A percentile compares a stretch with the other conserved stretches of the same genome.
phyloP scores from a whole-genome alignment of 1,140 invertebrate genomes.

The Panonychus citri region DNA sequence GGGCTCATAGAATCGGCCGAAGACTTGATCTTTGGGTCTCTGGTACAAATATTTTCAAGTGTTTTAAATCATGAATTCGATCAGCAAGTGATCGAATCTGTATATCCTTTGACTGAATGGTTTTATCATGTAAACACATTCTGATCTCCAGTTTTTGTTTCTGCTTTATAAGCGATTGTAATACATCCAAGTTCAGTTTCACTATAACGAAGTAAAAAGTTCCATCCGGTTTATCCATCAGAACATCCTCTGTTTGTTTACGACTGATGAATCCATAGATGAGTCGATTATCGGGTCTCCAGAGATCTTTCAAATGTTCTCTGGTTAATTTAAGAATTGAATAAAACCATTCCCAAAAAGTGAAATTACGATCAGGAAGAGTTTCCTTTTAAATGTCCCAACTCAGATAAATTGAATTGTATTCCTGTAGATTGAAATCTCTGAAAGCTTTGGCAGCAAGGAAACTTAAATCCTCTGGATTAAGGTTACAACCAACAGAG shows the following conservation, averaged over 20 bases:
- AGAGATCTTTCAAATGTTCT: slow-evolving; percentile 66
- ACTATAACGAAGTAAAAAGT: slow-evolving; percentile 83
- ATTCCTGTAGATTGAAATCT: slow-evolving; percentile 21
- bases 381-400: slow-evolving; percentile 91
- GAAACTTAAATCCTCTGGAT: slow-evolving; percentile 62
- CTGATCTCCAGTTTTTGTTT: slow-evolving; percentile 23
- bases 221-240: slow-evolving; percentile 42
- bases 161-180: slow-evolving; percentile 76
- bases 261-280: slow-evolving; percentile 78
- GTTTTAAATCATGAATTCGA: slow-evolving; percentile 57
- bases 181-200: slow-evolving; percentile 85
- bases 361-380: slow-evolving; percentile 65
- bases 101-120: slow-evolving; percentile 80
- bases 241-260: slow-evolving; percentile 63
- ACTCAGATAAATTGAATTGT: slow-evolving; percentile 35
- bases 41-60: slow-evolving; percentile 61
- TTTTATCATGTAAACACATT: slow-evolving; percentile 28
- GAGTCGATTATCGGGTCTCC: slow-evolving; percentile 50
- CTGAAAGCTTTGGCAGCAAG: slow-evolving; percentile 71
- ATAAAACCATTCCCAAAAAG: slow-evolving; percentile 98
- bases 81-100: slow-evolving; percentile 66
- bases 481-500: slow-evolving; percentile 51
- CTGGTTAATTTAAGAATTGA: slow-evolving; percentile 83
- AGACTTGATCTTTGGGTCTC: slow-evolving; percentile 64
- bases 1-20: slow-evolving; percentile 73